Evolutionary conservation across 2,113 vertebrate species (phyloP).

Genomic region (Oncorhynchus nerka): DNA sequence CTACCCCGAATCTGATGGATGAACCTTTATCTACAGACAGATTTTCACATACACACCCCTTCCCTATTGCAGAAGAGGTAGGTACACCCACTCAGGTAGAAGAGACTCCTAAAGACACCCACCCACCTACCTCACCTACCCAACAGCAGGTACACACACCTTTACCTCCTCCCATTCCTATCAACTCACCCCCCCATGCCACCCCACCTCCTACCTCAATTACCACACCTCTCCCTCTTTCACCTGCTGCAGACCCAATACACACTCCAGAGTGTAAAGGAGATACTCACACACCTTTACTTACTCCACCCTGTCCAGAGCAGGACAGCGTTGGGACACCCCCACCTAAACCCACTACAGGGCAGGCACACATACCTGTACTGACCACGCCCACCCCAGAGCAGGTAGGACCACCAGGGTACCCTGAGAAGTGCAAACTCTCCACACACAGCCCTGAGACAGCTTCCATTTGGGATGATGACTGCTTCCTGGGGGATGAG

Average conservation of each 20-base stretch:
- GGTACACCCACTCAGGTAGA: too few species aligned
- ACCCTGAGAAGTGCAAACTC: neutral
- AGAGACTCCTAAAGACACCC: neutral
- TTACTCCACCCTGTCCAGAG: constrained; percentile 15
- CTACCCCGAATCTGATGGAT: constrained; percentile 35
- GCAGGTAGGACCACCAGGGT: neutral
- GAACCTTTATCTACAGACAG: constrained; percentile 23
- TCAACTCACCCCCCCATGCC: constrained; percentile 29
- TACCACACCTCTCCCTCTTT: neutral
- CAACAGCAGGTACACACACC: neutral
- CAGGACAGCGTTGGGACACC: constrained; percentile 14
- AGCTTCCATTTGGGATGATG: constrained; percentile 4
- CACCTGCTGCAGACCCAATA: neutral
- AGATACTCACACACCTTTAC: constrained; percentile 13
- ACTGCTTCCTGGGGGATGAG: constrained; percentile 42
- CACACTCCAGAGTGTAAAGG: too few species aligned
- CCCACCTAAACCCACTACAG: constrained; percentile 38
- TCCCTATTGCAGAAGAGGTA: too few species aligned
- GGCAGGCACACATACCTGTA: constrained; percentile 16
- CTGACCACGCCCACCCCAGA: neutral
- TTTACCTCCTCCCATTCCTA: constrained; percentile 12
- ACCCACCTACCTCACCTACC: neutral
- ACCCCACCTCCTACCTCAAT: constrained; percentile 11
- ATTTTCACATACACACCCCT: neutral
- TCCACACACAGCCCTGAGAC: constrained; percentile 15